phyloP scores from a whole-genome alignment of 2,797 vertebrate species.

The Myotis pilosus region DNA sequence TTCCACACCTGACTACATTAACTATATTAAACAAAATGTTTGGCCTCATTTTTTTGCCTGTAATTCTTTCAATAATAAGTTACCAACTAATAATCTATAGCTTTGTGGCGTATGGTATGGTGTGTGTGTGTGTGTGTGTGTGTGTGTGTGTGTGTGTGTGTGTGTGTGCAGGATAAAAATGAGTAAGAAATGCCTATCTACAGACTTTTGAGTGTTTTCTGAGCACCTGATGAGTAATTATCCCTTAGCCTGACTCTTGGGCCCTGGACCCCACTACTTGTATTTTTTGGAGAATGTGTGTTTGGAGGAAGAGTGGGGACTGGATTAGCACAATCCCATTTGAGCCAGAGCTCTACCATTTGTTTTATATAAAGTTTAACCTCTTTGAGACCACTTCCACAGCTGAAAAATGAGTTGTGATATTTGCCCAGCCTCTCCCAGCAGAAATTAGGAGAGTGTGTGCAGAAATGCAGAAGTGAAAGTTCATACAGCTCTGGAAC shows the following conservation, averaged over 20 bases:
- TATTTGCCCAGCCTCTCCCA: background rate
- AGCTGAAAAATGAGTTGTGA: background rate
- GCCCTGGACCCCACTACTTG: background rate
- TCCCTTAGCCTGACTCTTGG: background rate
- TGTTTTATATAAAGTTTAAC: background rate
- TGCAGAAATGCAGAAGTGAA: background rate
- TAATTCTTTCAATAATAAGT: slow-evolving; percentile 16
- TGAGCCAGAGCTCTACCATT: background rate
- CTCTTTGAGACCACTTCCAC: background rate
- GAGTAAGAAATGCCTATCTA: background rate
- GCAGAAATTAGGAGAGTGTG: background rate
- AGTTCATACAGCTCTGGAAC: background rate
- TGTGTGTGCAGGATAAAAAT: background rate
- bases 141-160: background rate
- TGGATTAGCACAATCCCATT: background rate
- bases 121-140: background rate
- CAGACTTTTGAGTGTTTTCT: background rate
- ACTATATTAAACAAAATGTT: background rate
- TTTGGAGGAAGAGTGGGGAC: background rate
- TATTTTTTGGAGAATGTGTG: background rate
- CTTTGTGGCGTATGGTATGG: background rate
- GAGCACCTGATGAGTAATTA: background rate
- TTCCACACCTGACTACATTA: background rate
- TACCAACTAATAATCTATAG: background rate
- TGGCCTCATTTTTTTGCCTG: background rate